Evolutionary conservation across 2,113 vertebrate genomes (phyloP), one percentile per base, ranked within the genome.

Genomic region (Megaceryle maxima): DNA sequence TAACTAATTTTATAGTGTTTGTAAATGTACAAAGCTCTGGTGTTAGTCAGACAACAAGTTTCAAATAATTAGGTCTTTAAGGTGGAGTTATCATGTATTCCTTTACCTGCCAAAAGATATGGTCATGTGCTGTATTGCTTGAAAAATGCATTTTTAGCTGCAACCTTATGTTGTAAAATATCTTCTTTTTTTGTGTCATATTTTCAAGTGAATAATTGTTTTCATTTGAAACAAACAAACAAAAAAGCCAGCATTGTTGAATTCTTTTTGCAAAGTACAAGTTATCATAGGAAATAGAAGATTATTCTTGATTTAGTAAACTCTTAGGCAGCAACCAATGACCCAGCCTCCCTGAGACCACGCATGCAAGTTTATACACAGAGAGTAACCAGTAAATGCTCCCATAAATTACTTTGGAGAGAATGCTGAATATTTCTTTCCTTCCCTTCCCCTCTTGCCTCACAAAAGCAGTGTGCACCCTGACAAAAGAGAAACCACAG

Each of bases 401-500:
- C 46, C 80, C 66, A 72, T 53, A 94, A 90, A 70, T 80, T 0
- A 87, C 48, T 92, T 90, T 90, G 82, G 90, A 94, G 78, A 80
- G 44, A 85, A 90, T 69, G 73, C 78, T n/a, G 78, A 91, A 76
- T 94, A 77, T 85, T 93, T 96, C 74, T 95, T 92, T 51, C 90
- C 46, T 87, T 93, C 43, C 46, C 35, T 85, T 79, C 44, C 57
- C 37, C 73, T 87, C 53, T 84, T 91, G 83, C 67, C 57, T 91
- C 75, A 79, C 70, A 90, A 96, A 94, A 85, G 74, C 67, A 82
- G 69, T 37, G 43, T 68, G 73, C 60, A 51, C 69, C 62, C 70
- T 94, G 91, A 96, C 91, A 94, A 91, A 95, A 87, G 84, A 83
- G n/a, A 94, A 96, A 96, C 91, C 96, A 97, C 93, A 91, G 87